Evolutionary conservation across 2,888 invertebrate genomes (phyloP).

Genomic region (Chymomyza procnemis): DNA sequence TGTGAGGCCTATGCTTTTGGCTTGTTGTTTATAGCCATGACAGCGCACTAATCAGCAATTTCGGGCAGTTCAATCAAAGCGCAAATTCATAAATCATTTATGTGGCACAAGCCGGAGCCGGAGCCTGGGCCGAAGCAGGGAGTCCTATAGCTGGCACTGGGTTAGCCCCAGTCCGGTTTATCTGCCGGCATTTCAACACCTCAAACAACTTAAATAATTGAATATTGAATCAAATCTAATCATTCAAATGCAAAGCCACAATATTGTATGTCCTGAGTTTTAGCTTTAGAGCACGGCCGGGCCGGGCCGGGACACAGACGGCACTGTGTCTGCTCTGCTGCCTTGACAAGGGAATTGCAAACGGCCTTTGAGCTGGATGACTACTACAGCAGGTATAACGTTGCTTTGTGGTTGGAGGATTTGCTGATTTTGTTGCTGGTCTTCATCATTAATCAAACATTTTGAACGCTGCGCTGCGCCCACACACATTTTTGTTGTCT

Average conservation of each 20-base stretch:
- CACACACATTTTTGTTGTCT: conserved; percentile 30
- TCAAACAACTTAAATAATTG: conserved; percentile 70
- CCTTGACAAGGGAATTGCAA: conserved; percentile 40
- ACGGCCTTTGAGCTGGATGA: not conserved
- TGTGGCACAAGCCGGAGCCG: conserved; percentile 35
- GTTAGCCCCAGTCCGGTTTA: conserved; percentile 24
- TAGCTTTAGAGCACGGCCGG: not conserved
- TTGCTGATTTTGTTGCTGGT: conserved; percentile 10
- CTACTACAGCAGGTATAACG: conserved; percentile 20
- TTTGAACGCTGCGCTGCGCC: conserved; percentile 32
- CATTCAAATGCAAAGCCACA: conserved; percentile 66
- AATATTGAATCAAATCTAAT: conserved; percentile 72
- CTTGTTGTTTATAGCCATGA: conserved; percentile 35
- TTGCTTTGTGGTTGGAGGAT: not conserved
- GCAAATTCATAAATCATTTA: conserved; percentile 71
- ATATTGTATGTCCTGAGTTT: conserved; percentile 11
- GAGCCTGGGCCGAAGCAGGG: conserved; percentile 5
- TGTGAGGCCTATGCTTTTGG: conserved; percentile 13
- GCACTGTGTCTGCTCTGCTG: not conserved
- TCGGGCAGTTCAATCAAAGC: conserved; percentile 63
- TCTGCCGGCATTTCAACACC: conserved; percentile 62
- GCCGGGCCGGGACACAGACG: no score
- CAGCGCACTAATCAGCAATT: conserved; percentile 64
- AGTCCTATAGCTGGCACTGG: not conserved
- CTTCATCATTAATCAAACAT: conserved; percentile 69